Conservation (phyloP, 2,888 invertebrate species). For the Acleris sparsana region DNA sequence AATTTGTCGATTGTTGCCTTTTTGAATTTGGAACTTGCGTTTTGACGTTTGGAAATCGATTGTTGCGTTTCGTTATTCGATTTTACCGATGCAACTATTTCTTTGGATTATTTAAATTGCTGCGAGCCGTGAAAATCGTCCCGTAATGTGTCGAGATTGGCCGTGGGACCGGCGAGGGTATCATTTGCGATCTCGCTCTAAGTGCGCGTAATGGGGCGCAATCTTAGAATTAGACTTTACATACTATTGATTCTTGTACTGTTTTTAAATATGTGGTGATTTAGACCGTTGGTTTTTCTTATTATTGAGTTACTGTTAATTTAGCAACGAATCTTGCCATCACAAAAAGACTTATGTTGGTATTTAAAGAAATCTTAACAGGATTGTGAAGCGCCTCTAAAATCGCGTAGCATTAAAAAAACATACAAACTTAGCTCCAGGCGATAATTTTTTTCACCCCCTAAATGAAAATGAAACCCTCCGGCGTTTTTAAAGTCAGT, state of each 20-base stretch:
- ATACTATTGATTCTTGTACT: slow-evolving; percentile 72
- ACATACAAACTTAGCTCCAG: too few species aligned
- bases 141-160: slow-evolving; percentile 79
- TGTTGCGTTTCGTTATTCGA: slow-evolving; percentile 36
- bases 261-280: slow-evolving; percentile 49
- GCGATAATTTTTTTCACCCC: too few species aligned
- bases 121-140: slow-evolving; percentile 82
- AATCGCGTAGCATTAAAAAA: too few species aligned
- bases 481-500: too few species aligned
- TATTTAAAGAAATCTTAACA: too few species aligned
- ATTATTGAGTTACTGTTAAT: background rate
- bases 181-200: slow-evolving; percentile 72
- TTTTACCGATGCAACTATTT: slow-evolving; percentile 72
- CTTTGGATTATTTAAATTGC: slow-evolving; percentile 84
- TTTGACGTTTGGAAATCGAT: slow-evolving; percentile 42
- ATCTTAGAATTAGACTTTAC: slow-evolving; percentile 78
- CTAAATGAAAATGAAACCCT: too few species aligned
- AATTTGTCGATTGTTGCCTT: slow-evolving; percentile 35
- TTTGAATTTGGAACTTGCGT: slow-evolving; percentile 36
- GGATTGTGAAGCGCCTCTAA: too few species aligned
- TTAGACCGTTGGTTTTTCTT: slow-evolving; percentile 23
- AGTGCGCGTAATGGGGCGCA: slow-evolving; percentile 73
- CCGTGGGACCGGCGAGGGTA: slow-evolving; percentile 77
- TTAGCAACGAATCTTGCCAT: background rate
- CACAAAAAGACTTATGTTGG: too few species aligned